Conservation (phyloP, 2,797 vertebrate genomes). For the Odontamblyopus rebecca region DNA sequence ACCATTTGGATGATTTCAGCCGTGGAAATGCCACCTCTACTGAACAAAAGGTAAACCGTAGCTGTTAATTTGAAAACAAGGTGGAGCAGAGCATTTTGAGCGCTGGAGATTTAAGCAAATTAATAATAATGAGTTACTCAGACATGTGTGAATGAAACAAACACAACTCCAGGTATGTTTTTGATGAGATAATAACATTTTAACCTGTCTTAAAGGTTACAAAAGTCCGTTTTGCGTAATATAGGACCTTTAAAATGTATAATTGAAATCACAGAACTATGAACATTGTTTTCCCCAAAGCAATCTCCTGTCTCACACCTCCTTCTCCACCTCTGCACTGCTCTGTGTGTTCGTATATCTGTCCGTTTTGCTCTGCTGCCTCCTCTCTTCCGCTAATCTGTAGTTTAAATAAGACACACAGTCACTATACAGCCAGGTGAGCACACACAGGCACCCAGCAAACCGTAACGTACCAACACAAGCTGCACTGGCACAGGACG, state of each 20-base stretch:
- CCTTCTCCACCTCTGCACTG: slow-evolving; percentile 12
- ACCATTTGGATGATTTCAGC: too few relatives aligned
- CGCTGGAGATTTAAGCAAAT: too few relatives aligned
- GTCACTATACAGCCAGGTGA: slow-evolving; percentile 16
- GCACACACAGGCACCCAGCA: slow-evolving; percentile 23
- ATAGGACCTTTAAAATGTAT: not conserved
- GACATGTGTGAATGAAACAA: too few relatives aligned
- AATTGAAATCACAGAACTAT: not conserved
- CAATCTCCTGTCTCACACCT: not conserved
- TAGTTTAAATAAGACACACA: slow-evolving; percentile 58
- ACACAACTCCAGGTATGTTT: too few relatives aligned
- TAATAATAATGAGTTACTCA: too few relatives aligned
- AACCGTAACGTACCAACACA: slow-evolving; percentile 33
- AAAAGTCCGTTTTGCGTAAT: too few relatives aligned
- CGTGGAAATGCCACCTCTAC: too few relatives aligned
- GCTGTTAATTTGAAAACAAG: too few relatives aligned
- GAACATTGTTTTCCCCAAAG: not conserved
- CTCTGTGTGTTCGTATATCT: slow-evolving; percentile 50
- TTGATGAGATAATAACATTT: too few relatives aligned
- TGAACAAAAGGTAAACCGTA: too few relatives aligned
- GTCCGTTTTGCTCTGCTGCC: slow-evolving; percentile 56
- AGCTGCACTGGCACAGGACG: slow-evolving; percentile 18
- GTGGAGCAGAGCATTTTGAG: too few relatives aligned
- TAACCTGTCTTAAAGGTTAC: too few relatives aligned
- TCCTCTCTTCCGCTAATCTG: slow-evolving; percentile 57